Evolutionary conservation across 2,113 vertebrate species (phyloP).

Genomic region (Anthoscopus minutus): DNA sequence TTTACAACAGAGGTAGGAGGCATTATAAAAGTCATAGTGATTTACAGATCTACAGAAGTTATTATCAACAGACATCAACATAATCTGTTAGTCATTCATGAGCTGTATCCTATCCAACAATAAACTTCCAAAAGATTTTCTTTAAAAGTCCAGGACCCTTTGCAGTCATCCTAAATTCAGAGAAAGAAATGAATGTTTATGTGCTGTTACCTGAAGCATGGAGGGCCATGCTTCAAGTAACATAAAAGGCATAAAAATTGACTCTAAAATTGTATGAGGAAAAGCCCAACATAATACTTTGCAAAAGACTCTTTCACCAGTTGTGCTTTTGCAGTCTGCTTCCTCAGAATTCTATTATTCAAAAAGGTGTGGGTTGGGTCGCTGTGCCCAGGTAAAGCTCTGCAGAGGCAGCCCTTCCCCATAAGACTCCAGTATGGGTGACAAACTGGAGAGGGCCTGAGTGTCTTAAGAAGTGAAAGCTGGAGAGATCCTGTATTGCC

Average conservation of each 20-base stretch:
- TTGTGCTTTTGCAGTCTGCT: not conserved
- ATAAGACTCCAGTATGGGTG: accelerated
- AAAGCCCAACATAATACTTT: not conserved
- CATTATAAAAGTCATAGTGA: not conserved
- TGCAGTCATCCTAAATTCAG: not conserved
- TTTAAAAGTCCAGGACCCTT: not conserved
- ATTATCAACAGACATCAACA: not conserved
- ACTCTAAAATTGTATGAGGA: not conserved
- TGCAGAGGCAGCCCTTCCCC: not conserved
- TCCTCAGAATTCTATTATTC: not conserved
- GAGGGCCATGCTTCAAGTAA: not conserved
- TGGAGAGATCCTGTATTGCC: accelerated
- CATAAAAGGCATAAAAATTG: not conserved
- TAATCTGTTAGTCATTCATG: not conserved
- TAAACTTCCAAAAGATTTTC: not conserved
- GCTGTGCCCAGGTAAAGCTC: not conserved
- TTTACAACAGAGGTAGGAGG: not conserved
- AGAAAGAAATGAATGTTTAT: not conserved
- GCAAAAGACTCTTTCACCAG: not conserved
- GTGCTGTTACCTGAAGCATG: not conserved
- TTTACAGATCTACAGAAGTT: not conserved
- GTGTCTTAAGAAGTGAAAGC: not conserved
- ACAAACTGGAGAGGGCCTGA: not conserved
- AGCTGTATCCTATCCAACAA: not conserved
- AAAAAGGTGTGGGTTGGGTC: not conserved